Evolutionary conservation across 2,797 vertebrate species (phyloP), one percentile per base, ranked within the genome.

Genomic region (Aulostomus chinensis): DNA sequence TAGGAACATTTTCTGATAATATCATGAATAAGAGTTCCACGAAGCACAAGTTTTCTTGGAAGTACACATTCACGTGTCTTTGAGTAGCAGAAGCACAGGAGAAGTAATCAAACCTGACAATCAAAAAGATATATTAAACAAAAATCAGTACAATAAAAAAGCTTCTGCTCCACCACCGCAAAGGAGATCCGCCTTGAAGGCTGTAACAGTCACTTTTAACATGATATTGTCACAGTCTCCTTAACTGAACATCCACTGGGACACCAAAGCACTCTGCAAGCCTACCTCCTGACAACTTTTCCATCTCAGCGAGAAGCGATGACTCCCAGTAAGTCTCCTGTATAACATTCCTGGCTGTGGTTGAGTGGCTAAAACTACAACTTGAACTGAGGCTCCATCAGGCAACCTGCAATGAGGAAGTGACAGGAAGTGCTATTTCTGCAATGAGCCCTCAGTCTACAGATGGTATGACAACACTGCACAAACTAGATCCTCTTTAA

Each of bases 241-340:
- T 61, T 60, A 16, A 50, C 22, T 14, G 25, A 35, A 16, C 52
- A n/a, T 28, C 48, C 22, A 52, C 55, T 22, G 32, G 36, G 50
- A 64, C 54, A 65, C 3, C 34, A 46, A 28, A 73, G 13, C 13
- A 4, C 32, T 39, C 24, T 31, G 18, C 67, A 5, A 24, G 52
- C 86, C 93, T 95, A 98, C 96, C 96, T 96, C 91, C 29, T 80
- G 82, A 30, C 84, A 82, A 82, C 86, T 76, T 64, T 85, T 86
- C 66, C 93, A 87, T 84, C 67, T 93, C 78, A 92, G 73, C 10
- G 91, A 94, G 87, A 95, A 86, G 30, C 89, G 86, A 51, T 93
- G 93, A 52, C 91, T 85, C 61, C 94, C 91, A 0, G 86, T 82
- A 74, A 94, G 86, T 26, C 82, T 90, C 67, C 86, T 85, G 91